phyloP scores from a whole-genome alignment of 2,113 vertebrate genomes.

The Miniopterus natalensis region DNA sequence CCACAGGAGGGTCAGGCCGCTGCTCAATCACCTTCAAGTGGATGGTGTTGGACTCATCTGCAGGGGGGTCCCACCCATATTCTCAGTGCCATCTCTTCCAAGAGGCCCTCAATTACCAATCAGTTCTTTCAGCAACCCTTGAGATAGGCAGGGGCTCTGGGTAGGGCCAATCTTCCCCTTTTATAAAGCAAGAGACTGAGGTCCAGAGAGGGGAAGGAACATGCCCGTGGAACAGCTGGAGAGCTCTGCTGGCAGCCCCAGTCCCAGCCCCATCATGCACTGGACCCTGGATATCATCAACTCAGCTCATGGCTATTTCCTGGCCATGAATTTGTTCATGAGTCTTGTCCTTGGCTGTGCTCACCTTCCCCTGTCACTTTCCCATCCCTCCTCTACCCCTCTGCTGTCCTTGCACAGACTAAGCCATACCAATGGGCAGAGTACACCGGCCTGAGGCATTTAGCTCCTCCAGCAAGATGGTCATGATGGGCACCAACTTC shows the following conservation, averaged over 20 bases:
- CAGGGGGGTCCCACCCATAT: neutral
- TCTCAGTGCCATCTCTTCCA: conserved; percentile 45
- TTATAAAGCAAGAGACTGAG: neutral
- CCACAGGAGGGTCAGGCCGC: conserved; percentile 93
- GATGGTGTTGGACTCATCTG: conserved; percentile 98
- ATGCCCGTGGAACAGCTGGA: neutral
- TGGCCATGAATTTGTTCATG: neutral
- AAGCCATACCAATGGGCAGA: conserved; percentile 93
- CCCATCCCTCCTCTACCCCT: neutral
- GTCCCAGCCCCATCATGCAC: neutral
- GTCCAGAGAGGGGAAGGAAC: conserved; percentile 3
- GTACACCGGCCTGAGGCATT: conserved; percentile 97
- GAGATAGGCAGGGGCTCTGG: neutral
- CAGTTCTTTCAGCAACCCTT: neutral
- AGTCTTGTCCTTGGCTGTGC: neutral
- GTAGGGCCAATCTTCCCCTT: neutral
- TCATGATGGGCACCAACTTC: conserved; percentile 98
- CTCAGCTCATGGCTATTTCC: neutral
- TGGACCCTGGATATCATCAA: neutral
- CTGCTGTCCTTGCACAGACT: neutral
- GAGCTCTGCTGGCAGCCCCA: neutral
- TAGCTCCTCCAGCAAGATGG: conserved; percentile 96
- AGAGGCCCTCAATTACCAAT: neutral
- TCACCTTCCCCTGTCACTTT: neutral
- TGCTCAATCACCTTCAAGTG: conserved; percentile 97